Conservation (phyloP, 2,797 vertebrate species). For the Squalus acanthias region DNA sequence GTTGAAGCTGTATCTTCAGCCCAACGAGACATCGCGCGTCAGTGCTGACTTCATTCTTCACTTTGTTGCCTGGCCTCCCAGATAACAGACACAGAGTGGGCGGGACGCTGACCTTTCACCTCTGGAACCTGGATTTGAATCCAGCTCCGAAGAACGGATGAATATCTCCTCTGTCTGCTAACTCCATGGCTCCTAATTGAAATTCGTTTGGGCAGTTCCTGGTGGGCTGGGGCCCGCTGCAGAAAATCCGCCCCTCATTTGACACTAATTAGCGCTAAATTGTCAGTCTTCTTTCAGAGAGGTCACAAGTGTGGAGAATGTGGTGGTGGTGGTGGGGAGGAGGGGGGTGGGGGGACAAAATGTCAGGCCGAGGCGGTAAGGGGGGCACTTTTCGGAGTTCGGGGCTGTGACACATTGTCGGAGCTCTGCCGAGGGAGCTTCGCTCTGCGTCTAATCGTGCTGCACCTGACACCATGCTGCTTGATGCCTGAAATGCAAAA, state of each 20-base stretch:
- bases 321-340: too few relatives aligned
- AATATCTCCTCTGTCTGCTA: slow-evolving; percentile 9
- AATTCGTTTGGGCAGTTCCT: not conserved
- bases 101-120: not conserved
- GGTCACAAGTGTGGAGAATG: not conserved
- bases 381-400: not conserved
- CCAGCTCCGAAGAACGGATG: not conserved
- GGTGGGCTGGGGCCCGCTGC: not conserved
- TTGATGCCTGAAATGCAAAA: not conserved
- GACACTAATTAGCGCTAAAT: not conserved
- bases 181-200: not conserved
- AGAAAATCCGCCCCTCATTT: not conserved
- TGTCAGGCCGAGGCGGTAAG: not conserved
- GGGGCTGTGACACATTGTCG: not conserved
- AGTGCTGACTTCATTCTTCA: not conserved
- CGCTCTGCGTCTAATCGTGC: not conserved
- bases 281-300: not conserved
- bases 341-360: not conserved
- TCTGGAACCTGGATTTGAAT: not conserved
- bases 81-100: not conserved
- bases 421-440: not conserved
- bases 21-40: not conserved
- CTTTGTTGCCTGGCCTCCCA: not conserved
- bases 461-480: not conserved
- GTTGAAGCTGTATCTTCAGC: too few relatives aligned